Conservation (phyloP, 2,888 invertebrate species). For the Lapara coniferarum region DNA sequence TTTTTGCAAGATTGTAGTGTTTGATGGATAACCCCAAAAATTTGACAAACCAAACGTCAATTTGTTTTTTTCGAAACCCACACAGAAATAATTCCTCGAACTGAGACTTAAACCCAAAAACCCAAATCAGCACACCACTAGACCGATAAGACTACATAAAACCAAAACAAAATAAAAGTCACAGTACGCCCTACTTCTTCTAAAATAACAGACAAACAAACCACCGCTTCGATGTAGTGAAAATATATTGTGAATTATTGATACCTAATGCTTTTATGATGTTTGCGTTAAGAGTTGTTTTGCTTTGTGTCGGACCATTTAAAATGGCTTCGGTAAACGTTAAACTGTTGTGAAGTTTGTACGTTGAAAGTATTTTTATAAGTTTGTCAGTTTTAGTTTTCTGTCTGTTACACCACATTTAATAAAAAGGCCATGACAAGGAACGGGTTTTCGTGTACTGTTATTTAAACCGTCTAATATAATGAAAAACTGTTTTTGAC, state of each 20-base stretch:
- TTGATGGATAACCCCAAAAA: no score
- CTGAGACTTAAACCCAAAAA: no score
- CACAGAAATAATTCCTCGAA: no score
- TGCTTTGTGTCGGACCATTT: background rate
- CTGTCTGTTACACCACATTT: no score
- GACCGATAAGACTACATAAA: no score
- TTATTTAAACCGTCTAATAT: background rate
- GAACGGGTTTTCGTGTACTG: no score
- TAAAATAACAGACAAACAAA: background rate
- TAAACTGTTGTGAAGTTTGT: background rate
- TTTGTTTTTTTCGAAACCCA: no score
- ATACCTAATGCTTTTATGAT: conserved; percentile 4
- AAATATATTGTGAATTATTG: conserved; percentile 14
- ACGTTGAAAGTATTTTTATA: background rate
- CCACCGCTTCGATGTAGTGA: conserved; percentile 2
- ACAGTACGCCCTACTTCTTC: background rate
- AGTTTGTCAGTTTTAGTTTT: background rate
- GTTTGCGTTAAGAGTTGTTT: background rate
- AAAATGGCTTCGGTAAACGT: background rate
- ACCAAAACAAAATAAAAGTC: background rate
- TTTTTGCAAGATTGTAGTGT: no score
- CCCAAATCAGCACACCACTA: no score
- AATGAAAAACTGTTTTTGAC: background rate
- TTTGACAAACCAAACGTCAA: no score
- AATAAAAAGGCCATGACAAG: no score